Evolutionary conservation across 2,113 vertebrate genomes (phyloP).

Genomic region (Ceuthmochares aereus): DNA sequence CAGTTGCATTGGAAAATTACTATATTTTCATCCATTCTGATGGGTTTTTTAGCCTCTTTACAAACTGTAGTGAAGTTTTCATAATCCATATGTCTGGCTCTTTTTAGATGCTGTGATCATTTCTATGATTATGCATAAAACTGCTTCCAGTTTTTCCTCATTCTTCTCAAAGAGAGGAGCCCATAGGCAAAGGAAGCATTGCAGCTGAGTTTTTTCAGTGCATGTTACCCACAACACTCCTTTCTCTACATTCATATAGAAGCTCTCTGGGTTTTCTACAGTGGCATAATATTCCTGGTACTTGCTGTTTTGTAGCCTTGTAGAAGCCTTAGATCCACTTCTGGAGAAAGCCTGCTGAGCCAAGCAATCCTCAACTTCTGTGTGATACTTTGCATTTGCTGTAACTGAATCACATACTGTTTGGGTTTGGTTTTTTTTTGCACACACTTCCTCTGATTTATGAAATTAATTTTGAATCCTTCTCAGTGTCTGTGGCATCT

Average conservation of each 20-base stretch:
- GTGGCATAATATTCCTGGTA: background rate
- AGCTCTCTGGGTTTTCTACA: background rate
- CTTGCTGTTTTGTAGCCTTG: background rate
- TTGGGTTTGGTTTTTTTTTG: background rate
- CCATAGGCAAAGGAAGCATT: background rate
- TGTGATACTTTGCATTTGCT: background rate
- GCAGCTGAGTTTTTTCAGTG: background rate
- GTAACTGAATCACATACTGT: background rate
- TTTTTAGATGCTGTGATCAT: background rate
- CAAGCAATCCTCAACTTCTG: background rate
- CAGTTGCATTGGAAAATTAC: accelerated
- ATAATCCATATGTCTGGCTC: background rate
- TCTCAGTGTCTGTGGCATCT: background rate
- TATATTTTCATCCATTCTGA: background rate
- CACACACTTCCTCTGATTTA: background rate
- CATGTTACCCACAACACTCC: background rate
- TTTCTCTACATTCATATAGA: background rate
- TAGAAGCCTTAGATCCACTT: background rate
- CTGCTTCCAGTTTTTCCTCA: background rate
- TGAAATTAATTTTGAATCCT: background rate
- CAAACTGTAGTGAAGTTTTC: background rate
- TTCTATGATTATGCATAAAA: background rate
- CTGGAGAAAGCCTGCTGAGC: background rate
- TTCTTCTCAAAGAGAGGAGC: background rate
- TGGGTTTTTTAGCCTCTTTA: background rate